Percentiles rank a stretch among this genome's conserved stretches.
Evolutionary conservation across 37 sponge, comb jelly and placozoan genomes (phyloP).

Genomic region (Spongilla lacustris): DNA sequence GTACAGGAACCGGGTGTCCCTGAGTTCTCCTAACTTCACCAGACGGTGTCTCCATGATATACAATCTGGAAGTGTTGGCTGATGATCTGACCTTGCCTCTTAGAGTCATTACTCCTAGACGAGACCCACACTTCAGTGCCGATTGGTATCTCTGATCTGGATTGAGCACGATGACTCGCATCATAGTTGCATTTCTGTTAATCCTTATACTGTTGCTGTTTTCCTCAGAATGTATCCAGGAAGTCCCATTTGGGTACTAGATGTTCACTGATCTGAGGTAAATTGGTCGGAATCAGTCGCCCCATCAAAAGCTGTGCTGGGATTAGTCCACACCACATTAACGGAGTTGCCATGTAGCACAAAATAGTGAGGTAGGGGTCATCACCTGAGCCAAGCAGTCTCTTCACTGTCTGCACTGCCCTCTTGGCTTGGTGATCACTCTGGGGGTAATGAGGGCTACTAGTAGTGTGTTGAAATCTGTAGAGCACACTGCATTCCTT

Average conservation of each 20-base stretch:
- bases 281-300: constrained; percentile 21
- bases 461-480: constrained; percentile 45
- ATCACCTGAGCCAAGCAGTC: neutral
- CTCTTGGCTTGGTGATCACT: constrained; percentile 58
- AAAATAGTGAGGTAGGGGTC: constrained; percentile 43
- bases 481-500: constrained; percentile 2
- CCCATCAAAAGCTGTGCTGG: constrained; percentile 65
- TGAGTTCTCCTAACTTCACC: constrained; percentile 34
- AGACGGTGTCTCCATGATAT: constrained; percentile 26
- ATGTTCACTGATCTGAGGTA: constrained; percentile 37
- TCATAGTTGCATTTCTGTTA: constrained; percentile 18
- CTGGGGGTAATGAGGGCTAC: constrained; percentile 59
- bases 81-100: constrained; percentile 6
- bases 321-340: constrained; percentile 48
- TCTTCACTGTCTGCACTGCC: constrained; percentile 46
- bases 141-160: constrained; percentile 7
- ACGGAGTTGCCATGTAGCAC: constrained; percentile 51
- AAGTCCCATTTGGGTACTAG: constrained; percentile 56
- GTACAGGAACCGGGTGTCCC: neutral
- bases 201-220: neutral
- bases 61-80: constrained; percentile 26
- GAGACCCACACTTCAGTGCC: constrained; percentile 49
- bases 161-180: no score
- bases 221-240: constrained; percentile 19
- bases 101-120: neutral